Evolutionary conservation across 1,140 invertebrate species (phyloP).

Genomic region (Lethrus apterus): DNA sequence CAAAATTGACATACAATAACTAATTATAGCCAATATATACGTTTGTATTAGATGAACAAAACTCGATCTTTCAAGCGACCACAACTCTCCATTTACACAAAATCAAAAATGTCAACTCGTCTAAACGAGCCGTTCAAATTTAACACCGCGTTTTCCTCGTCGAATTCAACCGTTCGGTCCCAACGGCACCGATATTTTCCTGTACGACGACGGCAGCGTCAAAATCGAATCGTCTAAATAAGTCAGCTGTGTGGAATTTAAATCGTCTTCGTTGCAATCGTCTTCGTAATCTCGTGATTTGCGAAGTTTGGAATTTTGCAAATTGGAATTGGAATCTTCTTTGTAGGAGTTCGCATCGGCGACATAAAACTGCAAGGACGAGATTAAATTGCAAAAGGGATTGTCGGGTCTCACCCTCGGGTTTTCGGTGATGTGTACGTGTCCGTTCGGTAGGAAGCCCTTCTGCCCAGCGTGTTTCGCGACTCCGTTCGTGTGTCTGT

Average conservation of each 20-base stretch:
- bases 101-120: not conserved
- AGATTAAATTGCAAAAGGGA: not conserved
- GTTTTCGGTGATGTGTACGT: conserved; percentile 48
- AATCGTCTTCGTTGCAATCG: conserved; percentile 10
- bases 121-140: too few species aligned
- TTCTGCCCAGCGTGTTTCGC: conserved; percentile 35
- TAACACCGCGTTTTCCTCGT: too few species aligned
- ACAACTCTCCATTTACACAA: too few species aligned
- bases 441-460: conserved; percentile 39
- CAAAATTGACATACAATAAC: too few species aligned
- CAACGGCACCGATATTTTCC: conserved; percentile 25
- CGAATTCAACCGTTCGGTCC: conserved; percentile 36
- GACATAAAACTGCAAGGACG: not conserved
- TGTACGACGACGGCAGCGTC: conserved; percentile 13
- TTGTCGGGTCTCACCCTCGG: conserved; percentile 42
- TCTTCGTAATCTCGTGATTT: conserved; percentile 2
- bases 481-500: conserved; percentile 30
- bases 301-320: conserved; percentile 23
- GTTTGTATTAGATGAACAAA: too few species aligned
- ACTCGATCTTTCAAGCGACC: too few species aligned
- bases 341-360: conserved; percentile 19
- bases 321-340: conserved; percentile 32
- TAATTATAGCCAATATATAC: too few species aligned
- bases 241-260: conserved; percentile 27
- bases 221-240: conserved; percentile 26